phyloP scores from a whole-genome alignment of 2,797 vertebrate species.

The Poeciliopsis turneri region DNA sequence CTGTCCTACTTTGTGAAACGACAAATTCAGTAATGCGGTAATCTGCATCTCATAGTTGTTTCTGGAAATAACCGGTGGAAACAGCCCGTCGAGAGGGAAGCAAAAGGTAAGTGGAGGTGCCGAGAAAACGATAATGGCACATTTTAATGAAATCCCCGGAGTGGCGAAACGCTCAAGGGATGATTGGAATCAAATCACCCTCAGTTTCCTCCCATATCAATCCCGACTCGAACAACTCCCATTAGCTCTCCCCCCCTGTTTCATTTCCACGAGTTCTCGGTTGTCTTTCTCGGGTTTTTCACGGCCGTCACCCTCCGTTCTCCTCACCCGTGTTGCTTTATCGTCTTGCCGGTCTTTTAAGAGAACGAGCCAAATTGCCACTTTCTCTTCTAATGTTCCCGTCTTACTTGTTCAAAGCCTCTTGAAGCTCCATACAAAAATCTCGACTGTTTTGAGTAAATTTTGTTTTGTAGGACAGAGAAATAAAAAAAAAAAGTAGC shows the following conservation, averaged over 20 bases:
- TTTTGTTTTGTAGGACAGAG: neutral
- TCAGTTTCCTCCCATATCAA: conserved; percentile 36
- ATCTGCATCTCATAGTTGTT: neutral
- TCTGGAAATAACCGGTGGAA: conserved; percentile 15
- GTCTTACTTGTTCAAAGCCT: neutral
- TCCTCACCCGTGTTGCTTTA: neutral
- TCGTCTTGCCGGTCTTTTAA: neutral
- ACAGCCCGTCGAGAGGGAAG: conserved; percentile 7
- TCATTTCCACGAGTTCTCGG: neutral
- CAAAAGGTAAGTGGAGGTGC: conserved; percentile 32
- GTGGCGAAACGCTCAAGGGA: conserved; percentile 54
- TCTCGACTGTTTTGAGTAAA: neutral
- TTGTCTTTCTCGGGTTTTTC: neutral
- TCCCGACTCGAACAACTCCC: conserved; percentile 24
- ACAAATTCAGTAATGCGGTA: neutral
- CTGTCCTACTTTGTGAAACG: neutral
- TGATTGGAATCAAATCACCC: conserved; percentile 64
- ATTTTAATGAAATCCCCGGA: conserved; percentile 79
- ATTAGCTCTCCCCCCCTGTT: neutral
- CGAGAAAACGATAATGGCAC: conserved; percentile 73
- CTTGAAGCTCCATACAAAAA: neutral
- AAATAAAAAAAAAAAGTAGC: neutral
- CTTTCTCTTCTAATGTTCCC: neutral
- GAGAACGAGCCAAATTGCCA: neutral
- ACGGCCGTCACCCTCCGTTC: neutral